Base-by-base conservation (phyloP, 2,113 vertebrate species). In the Labeo catla region DNA sequence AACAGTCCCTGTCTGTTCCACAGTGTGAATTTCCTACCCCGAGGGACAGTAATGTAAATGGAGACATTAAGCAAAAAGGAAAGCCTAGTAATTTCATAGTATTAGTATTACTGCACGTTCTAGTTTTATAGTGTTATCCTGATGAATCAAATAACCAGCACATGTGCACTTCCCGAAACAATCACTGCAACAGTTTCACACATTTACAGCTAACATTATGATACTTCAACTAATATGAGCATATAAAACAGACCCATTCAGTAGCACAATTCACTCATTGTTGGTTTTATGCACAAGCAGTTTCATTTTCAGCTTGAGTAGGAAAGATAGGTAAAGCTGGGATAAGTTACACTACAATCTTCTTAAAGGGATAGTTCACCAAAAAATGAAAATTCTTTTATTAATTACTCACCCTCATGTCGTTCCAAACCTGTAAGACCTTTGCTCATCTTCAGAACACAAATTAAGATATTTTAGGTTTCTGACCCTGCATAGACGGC, bases 71-170 rank as follows among this genome's bases (percentile, higher is more conserved):
- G 80, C 63, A 81, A 23, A 65, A 63, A 45, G 43, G n/a, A 68
- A 82, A 39, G 63, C 23, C 16, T 52, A 36, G 61, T 68, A 36
- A 68, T 68, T 82, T 68, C 23, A 82, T 50, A 50, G 47, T 28
- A 52, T 82, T 68, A 12, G 28, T 68, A 65, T 82, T 52, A 70
- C 47, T 70, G 63, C 80, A 68, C 9, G 11, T 70, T 82, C 63
- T 82, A 52, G 80, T 66, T 82, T 70, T 36, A 70, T 82, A 70
- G 80, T 16, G 79, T 36, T 82, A 82, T 70, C 9, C 63, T 70
- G 80, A 52, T 19, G 28, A 70, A 70, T 49, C 61, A 70, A 52
- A 82, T 43, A 82, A 66, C n/a, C 45, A 36, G 80, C 80, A 82
- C 63, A 50, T 19, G 61, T 34, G 59, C 45, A 49, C 23, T 63